These are phyloP conservation scores for Leptinotarsa haldemani DNA, from an alignment of 2,888 invertebrate species.

Conservation along the genomic window DNA sequence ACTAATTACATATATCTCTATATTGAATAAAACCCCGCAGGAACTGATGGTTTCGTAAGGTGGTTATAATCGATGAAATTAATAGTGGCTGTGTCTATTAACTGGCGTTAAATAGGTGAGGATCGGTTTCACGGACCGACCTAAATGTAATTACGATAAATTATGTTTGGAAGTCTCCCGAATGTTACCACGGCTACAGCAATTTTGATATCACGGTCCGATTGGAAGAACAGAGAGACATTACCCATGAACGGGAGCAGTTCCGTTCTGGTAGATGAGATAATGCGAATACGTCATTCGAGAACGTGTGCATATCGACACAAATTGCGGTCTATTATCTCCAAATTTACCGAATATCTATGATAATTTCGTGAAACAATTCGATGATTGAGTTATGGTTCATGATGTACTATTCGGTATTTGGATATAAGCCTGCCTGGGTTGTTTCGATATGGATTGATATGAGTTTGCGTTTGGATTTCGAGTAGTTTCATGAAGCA, in stretches of 20 bases:
- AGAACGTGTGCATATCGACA: slow-evolving; percentile 15
- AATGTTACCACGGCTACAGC: slow-evolving; percentile 16
- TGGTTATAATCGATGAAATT: slow-evolving; percentile 17
- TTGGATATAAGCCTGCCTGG: not conserved
- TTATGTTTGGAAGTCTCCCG: slow-evolving; percentile 22
- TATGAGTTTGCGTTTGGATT: too few relatives aligned
- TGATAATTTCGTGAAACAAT: slow-evolving; percentile 16
- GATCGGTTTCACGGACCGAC: slow-evolving; percentile 27
- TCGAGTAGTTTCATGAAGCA: too few relatives aligned
- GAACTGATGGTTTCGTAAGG: not conserved
- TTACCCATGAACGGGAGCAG: slow-evolving; percentile 4
- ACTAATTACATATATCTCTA: not conserved
- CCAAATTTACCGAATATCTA: slow-evolving; percentile 22
- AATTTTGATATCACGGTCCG: slow-evolving; percentile 19
- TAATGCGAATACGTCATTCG: slow-evolving; percentile 22
- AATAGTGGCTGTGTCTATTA: slow-evolving; percentile 24
- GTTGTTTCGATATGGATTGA: not conserved
- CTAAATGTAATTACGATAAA: slow-evolving; percentile 28
- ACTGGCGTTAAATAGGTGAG: slow-evolving; percentile 26
- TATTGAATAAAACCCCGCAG: not conserved
- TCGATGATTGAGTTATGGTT: slow-evolving; percentile 19
- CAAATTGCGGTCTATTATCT: slow-evolving; percentile 29
- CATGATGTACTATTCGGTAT: slow-evolving; percentile 1
- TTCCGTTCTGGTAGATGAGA: slow-evolving; percentile 22
- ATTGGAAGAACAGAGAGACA: slow-evolving; percentile 8